Evolutionary conservation across 2,113 vertebrate species (phyloP).

Genomic region (Cranoglanis bouderius): DNA sequence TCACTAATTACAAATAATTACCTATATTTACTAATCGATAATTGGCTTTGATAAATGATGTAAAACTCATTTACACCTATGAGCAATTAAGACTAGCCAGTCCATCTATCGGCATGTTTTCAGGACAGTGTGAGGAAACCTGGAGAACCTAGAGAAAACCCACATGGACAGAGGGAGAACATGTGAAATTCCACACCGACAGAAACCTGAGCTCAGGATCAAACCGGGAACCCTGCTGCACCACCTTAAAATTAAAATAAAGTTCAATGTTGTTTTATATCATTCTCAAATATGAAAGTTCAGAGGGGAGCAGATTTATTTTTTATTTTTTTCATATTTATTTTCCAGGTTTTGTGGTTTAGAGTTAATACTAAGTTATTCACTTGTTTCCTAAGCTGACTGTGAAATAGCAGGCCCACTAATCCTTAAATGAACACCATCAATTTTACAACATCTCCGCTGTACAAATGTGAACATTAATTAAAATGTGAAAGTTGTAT

Average conservation of each 20-base stretch:
- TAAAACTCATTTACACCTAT: neutral
- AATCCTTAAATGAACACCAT: neutral
- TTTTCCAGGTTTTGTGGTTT: neutral
- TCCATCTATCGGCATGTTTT: neutral
- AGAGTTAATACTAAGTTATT: neutral
- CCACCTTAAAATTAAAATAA: neutral
- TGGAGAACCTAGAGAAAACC: neutral
- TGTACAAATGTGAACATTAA: constrained; percentile 10
- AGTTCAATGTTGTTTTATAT: neutral
- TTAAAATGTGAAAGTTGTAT: constrained; percentile 19
- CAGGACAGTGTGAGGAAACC: neutral
- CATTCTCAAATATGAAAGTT: neutral
- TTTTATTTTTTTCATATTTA: neutral
- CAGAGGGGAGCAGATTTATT: neutral
- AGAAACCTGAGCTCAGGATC: neutral
- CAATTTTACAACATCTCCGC: neutral
- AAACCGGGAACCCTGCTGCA: neutral
- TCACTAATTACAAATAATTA: neutral
- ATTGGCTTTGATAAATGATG: neutral
- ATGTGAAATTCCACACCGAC: neutral
- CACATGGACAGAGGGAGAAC: neutral
- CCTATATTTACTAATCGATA: neutral
- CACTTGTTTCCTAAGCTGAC: neutral
- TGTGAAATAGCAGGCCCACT: neutral
- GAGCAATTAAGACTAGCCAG: neutral